A percentile compares a stretch with the other conserved stretches of the same genome.
Evolutionary conservation across 2,797 vertebrate species (phyloP).

Genomic region (Argyrosomus regius): DNA sequence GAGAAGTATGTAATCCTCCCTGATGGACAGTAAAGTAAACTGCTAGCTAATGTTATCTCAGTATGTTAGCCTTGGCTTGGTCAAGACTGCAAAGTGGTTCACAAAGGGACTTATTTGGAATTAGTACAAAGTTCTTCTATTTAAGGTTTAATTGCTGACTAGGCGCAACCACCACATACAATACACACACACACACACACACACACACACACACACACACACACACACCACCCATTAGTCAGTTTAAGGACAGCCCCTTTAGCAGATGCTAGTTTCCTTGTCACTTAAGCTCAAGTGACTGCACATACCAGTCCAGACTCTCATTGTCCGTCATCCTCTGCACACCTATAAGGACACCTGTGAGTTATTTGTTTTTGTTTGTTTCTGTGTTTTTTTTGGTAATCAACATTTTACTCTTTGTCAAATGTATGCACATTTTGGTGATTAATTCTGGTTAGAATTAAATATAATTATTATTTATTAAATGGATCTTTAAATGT

Average conservation of each 20-base stretch:
- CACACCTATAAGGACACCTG: constrained; percentile 10
- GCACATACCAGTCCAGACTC: neutral
- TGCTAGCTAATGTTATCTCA: too few species aligned
- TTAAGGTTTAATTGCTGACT: too few species aligned
- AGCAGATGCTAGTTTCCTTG: neutral
- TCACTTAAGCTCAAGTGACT: neutral
- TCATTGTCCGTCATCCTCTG: neutral
- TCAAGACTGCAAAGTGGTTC: too few species aligned
- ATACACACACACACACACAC: neutral
- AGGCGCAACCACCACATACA: too few species aligned
- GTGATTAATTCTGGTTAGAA: neutral
- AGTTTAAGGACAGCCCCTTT: constrained; percentile 19
- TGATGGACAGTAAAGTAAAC: too few species aligned
- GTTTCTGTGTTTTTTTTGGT: neutral
- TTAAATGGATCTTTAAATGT: neutral
- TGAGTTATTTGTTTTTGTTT: constrained; percentile 14
- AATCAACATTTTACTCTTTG: neutral
- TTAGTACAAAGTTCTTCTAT: too few species aligned
- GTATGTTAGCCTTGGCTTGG: too few species aligned
- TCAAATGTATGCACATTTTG: neutral
- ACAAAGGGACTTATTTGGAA: too few species aligned
- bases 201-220: neutral
- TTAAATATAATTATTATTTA: neutral
- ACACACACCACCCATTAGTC: too few species aligned
- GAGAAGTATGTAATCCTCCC: too few species aligned